These are phyloP conservation scores for Synergus laeviventris DNA, from an alignment of 2,888 invertebrate species.

Conservation along the genomic window DNA sequence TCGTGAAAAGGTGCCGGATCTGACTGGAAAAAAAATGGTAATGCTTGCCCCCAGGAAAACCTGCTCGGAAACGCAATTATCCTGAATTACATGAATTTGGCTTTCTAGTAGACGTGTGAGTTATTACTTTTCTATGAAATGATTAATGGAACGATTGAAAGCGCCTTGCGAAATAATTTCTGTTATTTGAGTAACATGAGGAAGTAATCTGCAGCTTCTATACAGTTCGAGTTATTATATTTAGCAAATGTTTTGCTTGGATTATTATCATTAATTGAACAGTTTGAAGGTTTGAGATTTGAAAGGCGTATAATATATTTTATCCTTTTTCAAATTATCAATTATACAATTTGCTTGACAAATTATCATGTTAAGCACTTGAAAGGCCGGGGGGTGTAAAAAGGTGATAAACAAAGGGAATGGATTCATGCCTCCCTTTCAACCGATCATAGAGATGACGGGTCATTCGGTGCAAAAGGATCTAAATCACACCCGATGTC, in stretches of 20 bases:
- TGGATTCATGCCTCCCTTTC: constrained; percentile 11
- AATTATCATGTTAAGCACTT: constrained; percentile 6
- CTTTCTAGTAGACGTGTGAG: constrained; percentile 3
- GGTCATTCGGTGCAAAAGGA: constrained; percentile 46
- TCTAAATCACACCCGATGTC: constrained; percentile 68
- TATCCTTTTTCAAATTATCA: too few species aligned
- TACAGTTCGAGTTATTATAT: background rate
- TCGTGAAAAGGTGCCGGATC: background rate
- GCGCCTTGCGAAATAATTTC: background rate
- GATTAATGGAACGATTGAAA: background rate
- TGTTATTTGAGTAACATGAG: background rate
- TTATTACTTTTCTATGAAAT: constrained; percentile 23
- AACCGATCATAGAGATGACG: constrained; percentile 28
- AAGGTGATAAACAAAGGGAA: constrained; percentile 26
- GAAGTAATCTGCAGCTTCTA: background rate
- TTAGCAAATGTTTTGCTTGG: background rate
- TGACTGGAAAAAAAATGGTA: constrained; percentile 1
- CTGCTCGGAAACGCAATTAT: constrained; percentile 8
- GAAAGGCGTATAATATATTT: too few species aligned
- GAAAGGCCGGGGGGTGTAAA: constrained; percentile 13
- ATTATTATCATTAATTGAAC: too few species aligned
- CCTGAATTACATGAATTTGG: constrained; percentile 31
- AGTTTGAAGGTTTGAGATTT: too few species aligned
- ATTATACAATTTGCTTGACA: background rate
- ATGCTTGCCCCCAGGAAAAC: background rate